phyloP scores from a whole-genome alignment of 2,797 vertebrate genomes.

The Chaenodraco wilsoni region DNA sequence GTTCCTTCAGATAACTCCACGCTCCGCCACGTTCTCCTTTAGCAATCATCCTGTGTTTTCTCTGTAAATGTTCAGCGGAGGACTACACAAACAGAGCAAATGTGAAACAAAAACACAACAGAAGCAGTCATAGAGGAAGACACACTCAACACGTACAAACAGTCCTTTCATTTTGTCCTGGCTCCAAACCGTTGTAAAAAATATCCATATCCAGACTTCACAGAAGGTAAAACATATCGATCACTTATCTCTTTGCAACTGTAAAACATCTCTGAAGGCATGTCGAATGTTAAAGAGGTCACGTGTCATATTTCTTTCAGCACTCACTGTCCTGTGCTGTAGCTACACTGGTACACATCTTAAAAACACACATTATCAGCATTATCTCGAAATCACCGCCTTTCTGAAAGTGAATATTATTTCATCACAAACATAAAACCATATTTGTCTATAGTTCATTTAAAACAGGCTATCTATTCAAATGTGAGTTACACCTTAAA shows the following conservation, averaged over 20 bases:
- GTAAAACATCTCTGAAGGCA: conserved; percentile 34
- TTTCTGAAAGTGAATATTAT: rapidly evolving
- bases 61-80: conserved; percentile 1
- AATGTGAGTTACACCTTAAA: background rate
- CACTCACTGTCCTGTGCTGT: background rate
- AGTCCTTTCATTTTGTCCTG: background rate
- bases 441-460: background rate
- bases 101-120: background rate
- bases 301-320: background rate
- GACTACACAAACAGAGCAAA: conserved; percentile 1
- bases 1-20: conserved; percentile 1
- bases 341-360: background rate
- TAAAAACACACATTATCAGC: background rate
- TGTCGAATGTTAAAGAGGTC: conserved; percentile 32
- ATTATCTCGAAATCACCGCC: rapidly evolving
- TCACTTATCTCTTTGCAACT: background rate
- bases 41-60: background rate
- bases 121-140: conserved; percentile 7
- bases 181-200: conserved; percentile 41
- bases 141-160: conserved; percentile 13
- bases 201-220: conserved; percentile 67
- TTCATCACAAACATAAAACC: background rate
- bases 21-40: conserved; percentile 1
- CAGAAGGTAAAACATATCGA: conserved; percentile 65
- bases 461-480: background rate